phyloP scores from a whole-genome alignment of 2,888 invertebrate species.

The Zelleria hepariella region DNA sequence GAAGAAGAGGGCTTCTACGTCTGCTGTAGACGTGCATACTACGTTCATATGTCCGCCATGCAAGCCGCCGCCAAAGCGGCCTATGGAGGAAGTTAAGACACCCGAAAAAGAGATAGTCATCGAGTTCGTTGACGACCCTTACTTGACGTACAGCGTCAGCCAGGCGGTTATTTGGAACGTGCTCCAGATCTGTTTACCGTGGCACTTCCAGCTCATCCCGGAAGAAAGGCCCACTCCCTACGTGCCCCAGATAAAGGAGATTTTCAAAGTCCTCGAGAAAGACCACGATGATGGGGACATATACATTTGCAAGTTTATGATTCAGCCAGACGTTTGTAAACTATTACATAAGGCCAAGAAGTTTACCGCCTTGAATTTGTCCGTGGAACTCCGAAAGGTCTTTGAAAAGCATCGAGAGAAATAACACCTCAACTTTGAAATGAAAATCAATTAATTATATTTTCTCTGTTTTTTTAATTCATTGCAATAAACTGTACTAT shows the following conservation, averaged over 20 bases:
- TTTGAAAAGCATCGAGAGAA: too few relatives aligned
- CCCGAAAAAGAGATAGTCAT: neutral
- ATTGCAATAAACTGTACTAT: too few relatives aligned
- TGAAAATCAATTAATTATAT: too few relatives aligned
- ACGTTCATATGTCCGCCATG: slow-evolving; percentile 53
- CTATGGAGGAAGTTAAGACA: neutral
- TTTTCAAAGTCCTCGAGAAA: slow-evolving; percentile 35
- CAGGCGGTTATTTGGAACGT: slow-evolving; percentile 55
- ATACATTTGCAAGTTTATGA: slow-evolving; percentile 47
- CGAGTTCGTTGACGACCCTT: slow-evolving; percentile 23
- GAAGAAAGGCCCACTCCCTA: slow-evolving; percentile 39
- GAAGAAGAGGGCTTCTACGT: slow-evolving; percentile 27
- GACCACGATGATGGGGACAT: slow-evolving; percentile 54
- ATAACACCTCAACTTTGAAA: too few relatives aligned
- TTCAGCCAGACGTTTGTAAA: slow-evolving; percentile 40
- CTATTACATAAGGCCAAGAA: slow-evolving; percentile 50
- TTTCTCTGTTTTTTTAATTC: too few relatives aligned
- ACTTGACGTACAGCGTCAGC: slow-evolving; percentile 43
- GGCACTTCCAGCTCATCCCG: slow-evolving; percentile 48
- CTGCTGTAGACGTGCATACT: slow-evolving; percentile 35
- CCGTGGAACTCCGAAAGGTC: neutral
- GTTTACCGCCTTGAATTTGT: slow-evolving; percentile 37
- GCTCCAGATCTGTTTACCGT: slow-evolving; percentile 48
- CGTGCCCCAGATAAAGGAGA: slow-evolving; percentile 30
- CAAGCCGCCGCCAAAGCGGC: slow-evolving; percentile 17